Base-by-base conservation (phyloP, 2,888 invertebrate genomes). In the Drosophila niveifrons region DNA sequence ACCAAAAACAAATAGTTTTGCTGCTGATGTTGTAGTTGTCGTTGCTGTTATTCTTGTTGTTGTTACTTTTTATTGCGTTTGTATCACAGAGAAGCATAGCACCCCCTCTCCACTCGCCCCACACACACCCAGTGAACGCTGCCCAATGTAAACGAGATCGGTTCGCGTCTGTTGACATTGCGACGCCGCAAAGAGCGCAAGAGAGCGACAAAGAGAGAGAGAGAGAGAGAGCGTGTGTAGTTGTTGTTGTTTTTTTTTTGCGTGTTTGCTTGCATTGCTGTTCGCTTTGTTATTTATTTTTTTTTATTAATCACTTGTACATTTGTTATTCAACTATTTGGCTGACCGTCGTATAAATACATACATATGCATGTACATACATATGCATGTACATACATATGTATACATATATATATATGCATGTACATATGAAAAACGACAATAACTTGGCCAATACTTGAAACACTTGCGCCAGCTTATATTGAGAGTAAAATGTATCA, bases 91-190 rank as follows among this genome's bases (percentile, higher is more conserved):
- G 23, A 23, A 23, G 23, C 23, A 23, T 23, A 23, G 23, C 23
- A 23, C 23, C 23, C 39, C 50, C 29, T 18, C 50, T 11, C 50
- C 4, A 11, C 8, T n/a, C n/a, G n/a, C n/a, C n/a, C n/a, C n/a
- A n/a, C n/a, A n/a, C 18, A 18, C 31, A 8, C n/a, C 53, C 15
- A 52, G 44, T 50, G 53, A 63, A 55, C 70, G 72, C 62, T 66
- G 31, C 66, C 55, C 59, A 71, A 78, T 78, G 75, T 74, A 66
- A 82, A 66, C 80, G 68, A 55, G 77, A 79, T 79, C 84, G 43
- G 18, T 50, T 67, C 41, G 63, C 55, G 66, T 67, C 47, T 73
- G 68, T 73, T 73, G 75, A 74, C 73, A 73, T 64, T 73, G 73
- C 68, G 59, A 66, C 47, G 47, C 41, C 47, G 52, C 48, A 53